Percentiles rank a stretch among this genome's conserved stretches.
phyloP scores from a whole-genome alignment of 2,888 invertebrate genomes.

The Pterostichus niger region DNA sequence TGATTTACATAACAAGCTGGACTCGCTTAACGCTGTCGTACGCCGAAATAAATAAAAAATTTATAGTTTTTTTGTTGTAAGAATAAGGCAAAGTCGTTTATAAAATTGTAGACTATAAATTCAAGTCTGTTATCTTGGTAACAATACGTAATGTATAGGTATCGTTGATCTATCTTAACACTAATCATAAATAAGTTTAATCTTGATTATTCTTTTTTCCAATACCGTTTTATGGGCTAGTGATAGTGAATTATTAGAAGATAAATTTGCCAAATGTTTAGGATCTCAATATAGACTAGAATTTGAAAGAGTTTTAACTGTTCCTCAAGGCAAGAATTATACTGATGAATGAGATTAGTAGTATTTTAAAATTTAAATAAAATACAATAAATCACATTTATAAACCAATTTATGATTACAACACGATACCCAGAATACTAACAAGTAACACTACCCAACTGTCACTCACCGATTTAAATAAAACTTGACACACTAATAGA shows the following conservation, averaged over 20 bases:
- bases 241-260: background rate
- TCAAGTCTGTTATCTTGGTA: constrained; percentile 27
- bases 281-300: too few species aligned
- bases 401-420: too few species aligned
- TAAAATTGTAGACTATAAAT: constrained; percentile 32
- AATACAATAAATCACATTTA: too few species aligned
- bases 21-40: background rate
- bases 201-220: constrained; percentile 25
- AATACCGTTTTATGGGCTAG: background rate
- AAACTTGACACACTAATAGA: too few species aligned
- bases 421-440: too few species aligned
- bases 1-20: constrained; percentile 11
- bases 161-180: constrained; percentile 19
- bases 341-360: too few species aligned
- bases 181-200: constrained; percentile 41
- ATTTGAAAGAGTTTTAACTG: too few species aligned
- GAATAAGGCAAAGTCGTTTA: constrained; percentile 34
- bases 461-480: too few species aligned
- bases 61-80: constrained; percentile 22
- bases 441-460: too few species aligned
- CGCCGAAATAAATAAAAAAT: constrained; percentile 25
- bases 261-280: background rate
- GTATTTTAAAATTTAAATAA: too few species aligned
- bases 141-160: constrained; percentile 30
- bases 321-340: too few species aligned